Evolutionary conservation across 2,888 invertebrate genomes (phyloP).

Genomic region (Rhodophaea formosa): DNA sequence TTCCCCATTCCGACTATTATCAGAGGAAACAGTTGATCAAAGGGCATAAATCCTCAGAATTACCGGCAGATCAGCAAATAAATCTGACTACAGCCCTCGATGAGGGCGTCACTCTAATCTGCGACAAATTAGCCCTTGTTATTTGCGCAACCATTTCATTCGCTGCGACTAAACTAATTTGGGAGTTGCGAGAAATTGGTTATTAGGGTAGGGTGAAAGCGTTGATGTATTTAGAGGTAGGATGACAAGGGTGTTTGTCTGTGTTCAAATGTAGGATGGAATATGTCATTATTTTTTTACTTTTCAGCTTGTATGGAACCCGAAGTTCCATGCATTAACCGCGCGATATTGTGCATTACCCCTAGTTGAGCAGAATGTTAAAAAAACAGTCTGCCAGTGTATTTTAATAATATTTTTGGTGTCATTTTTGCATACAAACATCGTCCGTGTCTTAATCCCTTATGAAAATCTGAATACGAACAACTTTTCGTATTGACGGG

Average conservation of each 20-base stretch:
- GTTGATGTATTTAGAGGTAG: background rate
- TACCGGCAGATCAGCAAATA: slow-evolving; percentile 6
- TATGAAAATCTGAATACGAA: no score
- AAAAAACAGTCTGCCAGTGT: no score
- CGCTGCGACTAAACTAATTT: slow-evolving; percentile 17
- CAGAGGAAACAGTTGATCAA: background rate
- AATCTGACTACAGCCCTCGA: background rate
- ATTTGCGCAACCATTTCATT: slow-evolving; percentile 21
- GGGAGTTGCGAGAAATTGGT: slow-evolving; percentile 12
- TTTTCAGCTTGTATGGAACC: no score
- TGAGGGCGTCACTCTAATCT: slow-evolving; percentile 15
- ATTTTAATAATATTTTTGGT: no score
- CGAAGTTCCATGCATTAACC: no score
- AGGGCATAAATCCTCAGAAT: slow-evolving; percentile 12
- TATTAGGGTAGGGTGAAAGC: background rate
- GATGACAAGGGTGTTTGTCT: background rate
- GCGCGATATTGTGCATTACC: no score
- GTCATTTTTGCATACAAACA: no score
- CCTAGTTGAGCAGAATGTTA: no score
- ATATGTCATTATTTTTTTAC: no score
- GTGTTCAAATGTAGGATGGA: no score
- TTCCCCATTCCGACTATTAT: background rate
- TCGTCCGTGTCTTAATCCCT: no score
- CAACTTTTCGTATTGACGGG: no score
- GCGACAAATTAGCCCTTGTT: slow-evolving; percentile 18